Base-by-base conservation (phyloP, 2,113 vertebrate genomes). In the Phylloscopus whistleri region DNA sequence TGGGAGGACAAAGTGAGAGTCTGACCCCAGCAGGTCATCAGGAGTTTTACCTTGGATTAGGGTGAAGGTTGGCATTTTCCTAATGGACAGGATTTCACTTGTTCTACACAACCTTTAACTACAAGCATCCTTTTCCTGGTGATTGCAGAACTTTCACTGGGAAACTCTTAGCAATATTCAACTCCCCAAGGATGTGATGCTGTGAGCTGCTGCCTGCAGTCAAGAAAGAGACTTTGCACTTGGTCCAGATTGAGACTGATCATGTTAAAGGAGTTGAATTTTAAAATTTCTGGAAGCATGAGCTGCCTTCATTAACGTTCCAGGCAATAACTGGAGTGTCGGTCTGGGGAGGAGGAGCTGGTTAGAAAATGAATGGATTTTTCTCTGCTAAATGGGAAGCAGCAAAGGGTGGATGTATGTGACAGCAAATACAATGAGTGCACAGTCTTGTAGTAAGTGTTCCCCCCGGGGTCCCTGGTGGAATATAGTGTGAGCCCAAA, bases 331-430 rank as follows among this genome's bases (percentile, higher is more conserved):
- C 5, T 9, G 66, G 62, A 72, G 66, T 4, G 39, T 44, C 27
- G 6, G 59, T 69, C 60, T 73, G 75, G 39, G 90, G 58, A 89
- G 84, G 68, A 81, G 78, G 24, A 74, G 87, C 62, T 73, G 84
- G 8, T 62, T 48, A 20, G 67, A 39, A 87, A 92, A 88, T 96
- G 91, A 93, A 91, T 59, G 63, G 85, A 55, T 82, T 96, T 94
- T 85, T 93, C 90, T 95, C 22, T 84, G 87, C 91, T 84, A 22
- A 89, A 56, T 30, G 69, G 59, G 77, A 74, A 94, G 90, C 13
- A 53, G 94, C 62, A 52, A 56, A 66, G 87, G 70, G 81, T 39
- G 90, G 84, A 93, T 69, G 77, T 37, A 33, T 87, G 84, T 55
- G 56, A 30, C 67, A 72, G 67, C 41, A 90, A 75, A 84, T 21